These are phyloP conservation scores for Callyntrura guangdongensis DNA, from an alignment of 2,888 invertebrate genomes.

Conservation along the genomic window DNA sequence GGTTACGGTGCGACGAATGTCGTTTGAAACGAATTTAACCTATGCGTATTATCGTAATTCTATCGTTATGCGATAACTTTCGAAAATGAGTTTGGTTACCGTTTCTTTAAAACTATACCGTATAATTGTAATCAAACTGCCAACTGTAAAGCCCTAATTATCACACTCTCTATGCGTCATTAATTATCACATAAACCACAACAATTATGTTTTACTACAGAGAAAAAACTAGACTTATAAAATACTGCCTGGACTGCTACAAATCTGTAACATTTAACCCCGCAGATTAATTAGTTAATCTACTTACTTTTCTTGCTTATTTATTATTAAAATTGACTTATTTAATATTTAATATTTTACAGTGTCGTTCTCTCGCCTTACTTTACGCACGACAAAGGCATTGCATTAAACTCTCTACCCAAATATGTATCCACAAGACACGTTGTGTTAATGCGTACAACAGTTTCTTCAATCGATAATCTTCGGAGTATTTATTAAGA, in stretches of 20 bases:
- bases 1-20: too few species aligned
- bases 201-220: neutral
- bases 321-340: neutral
- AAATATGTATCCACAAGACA: conserved; percentile 55
- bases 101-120: neutral
- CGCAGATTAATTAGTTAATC: neutral
- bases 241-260: conserved; percentile 61
- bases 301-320: neutral
- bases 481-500: neutral
- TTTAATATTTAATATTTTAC: neutral
- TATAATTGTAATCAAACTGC: neutral
- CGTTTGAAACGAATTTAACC: too few species aligned
- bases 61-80: too few species aligned
- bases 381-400: conserved; percentile 41
- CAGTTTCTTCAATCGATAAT: neutral
- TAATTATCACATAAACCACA: conserved; percentile 62
- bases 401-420: conserved; percentile 62
- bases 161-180: neutral
- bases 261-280: neutral
- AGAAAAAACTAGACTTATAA: neutral
- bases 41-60: too few species aligned
- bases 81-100: neutral
- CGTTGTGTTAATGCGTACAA: conserved; percentile 42
- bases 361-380: neutral
- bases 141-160: neutral